These are phyloP conservation scores for Streptopelia turtur DNA, from an alignment of 2,797 vertebrate genomes.

Conservation along the genomic window DNA sequence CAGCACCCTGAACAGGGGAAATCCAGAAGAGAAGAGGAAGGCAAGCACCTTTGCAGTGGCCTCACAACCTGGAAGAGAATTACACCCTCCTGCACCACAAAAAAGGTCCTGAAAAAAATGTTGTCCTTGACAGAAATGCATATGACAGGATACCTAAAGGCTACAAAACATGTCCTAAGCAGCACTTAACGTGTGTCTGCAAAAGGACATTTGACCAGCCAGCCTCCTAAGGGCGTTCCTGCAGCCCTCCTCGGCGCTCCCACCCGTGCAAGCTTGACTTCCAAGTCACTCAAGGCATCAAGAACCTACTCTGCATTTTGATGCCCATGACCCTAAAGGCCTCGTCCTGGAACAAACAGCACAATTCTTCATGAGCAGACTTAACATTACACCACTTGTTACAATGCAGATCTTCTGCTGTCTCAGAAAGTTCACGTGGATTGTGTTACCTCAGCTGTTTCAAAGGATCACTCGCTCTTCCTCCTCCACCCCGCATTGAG, in stretches of 20 bases:
- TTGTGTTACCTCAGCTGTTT: constrained; percentile 17
- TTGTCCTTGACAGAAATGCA: background rate
- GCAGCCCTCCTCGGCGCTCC: background rate
- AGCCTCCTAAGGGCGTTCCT: background rate
- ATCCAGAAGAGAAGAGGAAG: background rate
- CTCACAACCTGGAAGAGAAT: background rate
- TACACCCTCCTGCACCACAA: background rate
- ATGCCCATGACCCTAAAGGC: background rate
- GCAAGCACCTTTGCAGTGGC: background rate
- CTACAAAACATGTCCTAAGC: background rate
- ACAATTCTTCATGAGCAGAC: background rate
- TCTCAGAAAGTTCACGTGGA: background rate
- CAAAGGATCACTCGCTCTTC: background rate
- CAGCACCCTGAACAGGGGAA: background rate
- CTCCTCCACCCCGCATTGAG: background rate
- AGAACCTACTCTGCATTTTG: background rate
- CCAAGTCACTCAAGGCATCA: background rate
- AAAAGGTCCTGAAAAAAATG: background rate
- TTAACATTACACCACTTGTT: background rate
- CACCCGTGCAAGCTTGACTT: background rate
- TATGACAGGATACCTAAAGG: background rate
- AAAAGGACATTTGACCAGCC: background rate
- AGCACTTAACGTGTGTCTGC: background rate
- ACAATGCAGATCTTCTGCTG: background rate
- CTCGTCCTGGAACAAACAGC: background rate